Evolutionary conservation across 2,888 invertebrate genomes (phyloP).

Genomic region (Drosophila conformis): DNA sequence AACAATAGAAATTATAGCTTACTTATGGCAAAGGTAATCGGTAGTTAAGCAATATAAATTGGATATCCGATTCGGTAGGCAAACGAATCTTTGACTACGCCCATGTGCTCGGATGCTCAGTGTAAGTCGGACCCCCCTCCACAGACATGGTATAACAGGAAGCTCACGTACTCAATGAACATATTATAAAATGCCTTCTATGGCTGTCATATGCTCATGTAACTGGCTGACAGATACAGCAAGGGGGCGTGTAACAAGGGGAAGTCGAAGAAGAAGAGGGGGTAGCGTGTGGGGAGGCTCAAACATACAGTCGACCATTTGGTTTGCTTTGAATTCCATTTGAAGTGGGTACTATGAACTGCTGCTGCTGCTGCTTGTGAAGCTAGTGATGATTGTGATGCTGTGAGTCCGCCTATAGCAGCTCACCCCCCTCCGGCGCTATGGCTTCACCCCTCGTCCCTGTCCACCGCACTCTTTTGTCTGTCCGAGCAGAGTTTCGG

Average conservation of each 20-base stretch:
- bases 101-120: constrained; percentile 26
- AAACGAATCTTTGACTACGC: constrained; percentile 12
- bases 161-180: constrained; percentile 78
- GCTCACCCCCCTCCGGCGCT: neutral
- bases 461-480: constrained; percentile 21
- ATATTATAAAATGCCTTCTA: constrained; percentile 81
- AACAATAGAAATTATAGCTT: neutral
- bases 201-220: constrained; percentile 76
- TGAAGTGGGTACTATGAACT: constrained; percentile 59
- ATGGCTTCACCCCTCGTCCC: neutral
- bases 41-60: neutral
- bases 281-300: neutral
- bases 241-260: constrained; percentile 3
- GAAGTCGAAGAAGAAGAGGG: neutral
- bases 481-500: constrained; percentile 39
- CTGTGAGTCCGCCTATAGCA: constrained; percentile 30
- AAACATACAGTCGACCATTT: constrained; percentile 54
- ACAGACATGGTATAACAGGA: constrained; percentile 38
- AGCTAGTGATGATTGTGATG: constrained; percentile 14
- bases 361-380: constrained; percentile 6
- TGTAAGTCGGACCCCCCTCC: neutral
- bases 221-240: constrained; percentile 69
- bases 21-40: neutral
- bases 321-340: constrained; percentile 70
- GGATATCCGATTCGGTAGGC: neutral